Conservation (phyloP, 2,113 vertebrate species). For the Desmodus rotundus region DNA sequence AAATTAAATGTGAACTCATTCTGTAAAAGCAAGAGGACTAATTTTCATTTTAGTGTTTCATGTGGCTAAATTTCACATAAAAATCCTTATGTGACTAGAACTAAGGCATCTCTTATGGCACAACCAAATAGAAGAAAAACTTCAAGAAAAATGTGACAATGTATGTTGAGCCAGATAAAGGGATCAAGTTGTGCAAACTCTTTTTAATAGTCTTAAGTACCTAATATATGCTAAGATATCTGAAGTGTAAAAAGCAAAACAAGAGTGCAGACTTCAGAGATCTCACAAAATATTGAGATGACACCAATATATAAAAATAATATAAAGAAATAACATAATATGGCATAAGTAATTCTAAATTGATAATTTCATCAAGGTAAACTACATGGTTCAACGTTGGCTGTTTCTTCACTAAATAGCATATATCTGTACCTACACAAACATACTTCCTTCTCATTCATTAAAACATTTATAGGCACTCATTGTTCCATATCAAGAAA, state of each 20-base stretch:
- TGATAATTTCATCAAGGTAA: background rate
- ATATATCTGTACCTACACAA: background rate
- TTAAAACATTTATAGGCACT: background rate
- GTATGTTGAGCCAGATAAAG: background rate
- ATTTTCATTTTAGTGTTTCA: slow-evolving; percentile 53
- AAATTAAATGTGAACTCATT: slow-evolving; percentile 61
- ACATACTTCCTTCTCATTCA: background rate
- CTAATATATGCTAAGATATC: background rate
- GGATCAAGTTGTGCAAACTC: background rate
- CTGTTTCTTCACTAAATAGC: background rate
- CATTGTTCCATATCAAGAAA: background rate
- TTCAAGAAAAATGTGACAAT: background rate
- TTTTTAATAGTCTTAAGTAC: background rate
- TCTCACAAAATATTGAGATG: background rate
- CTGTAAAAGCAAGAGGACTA: slow-evolving; percentile 14
- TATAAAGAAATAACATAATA: background rate
- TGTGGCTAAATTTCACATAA: slow-evolving; percentile 58
- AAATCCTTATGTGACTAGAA: background rate
- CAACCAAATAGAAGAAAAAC: background rate
- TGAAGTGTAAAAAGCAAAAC: background rate
- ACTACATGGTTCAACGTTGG: background rate
- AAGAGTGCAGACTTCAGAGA: background rate
- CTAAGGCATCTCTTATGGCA: background rate
- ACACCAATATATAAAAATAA: background rate
- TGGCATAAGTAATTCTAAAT: background rate